A percentile compares a stretch with the other conserved stretches of the same genome.
Evolutionary conservation across 2,888 invertebrate genomes (phyloP).

Genomic region (Scaeva pyrastri): DNA sequence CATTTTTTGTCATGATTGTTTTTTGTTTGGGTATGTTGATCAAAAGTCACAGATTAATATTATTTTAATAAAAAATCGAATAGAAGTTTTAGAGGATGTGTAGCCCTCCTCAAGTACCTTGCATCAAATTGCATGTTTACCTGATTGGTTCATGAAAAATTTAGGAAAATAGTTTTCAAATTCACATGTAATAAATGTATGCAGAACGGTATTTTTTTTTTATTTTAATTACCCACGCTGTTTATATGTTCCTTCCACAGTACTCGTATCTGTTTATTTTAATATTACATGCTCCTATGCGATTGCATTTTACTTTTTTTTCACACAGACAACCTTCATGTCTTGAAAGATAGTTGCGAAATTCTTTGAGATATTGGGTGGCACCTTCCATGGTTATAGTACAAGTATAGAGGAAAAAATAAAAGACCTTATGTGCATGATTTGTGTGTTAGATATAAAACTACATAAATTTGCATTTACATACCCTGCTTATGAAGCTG

Average conservation of each 20-base stretch:
- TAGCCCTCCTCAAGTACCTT: neutral
- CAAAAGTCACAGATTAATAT: neutral
- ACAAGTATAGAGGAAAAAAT: neutral
- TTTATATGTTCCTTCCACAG: slow-evolving; percentile 35
- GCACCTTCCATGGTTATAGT: slow-evolving; percentile 24
- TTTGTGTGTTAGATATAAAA: slow-evolving; percentile 29
- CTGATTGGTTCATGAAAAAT: slow-evolving; percentile 39
- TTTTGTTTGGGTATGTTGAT: neutral
- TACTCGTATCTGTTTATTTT: slow-evolving; percentile 23
- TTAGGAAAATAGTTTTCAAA: slow-evolving; percentile 18
- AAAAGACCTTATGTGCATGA: slow-evolving; percentile 29
- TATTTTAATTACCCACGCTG: slow-evolving; percentile 52
- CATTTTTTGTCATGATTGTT: neutral
- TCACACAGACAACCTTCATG: slow-evolving; percentile 54
- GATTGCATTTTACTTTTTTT: slow-evolving; percentile 38
- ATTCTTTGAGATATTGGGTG: slow-evolving; percentile 45
- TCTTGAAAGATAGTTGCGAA: slow-evolving; percentile 46
- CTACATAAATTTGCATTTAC: slow-evolving; percentile 31
- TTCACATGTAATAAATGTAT: slow-evolving; percentile 67
- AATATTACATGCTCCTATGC: slow-evolving; percentile 38
- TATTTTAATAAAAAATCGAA: neutral
- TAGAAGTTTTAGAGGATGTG: neutral
- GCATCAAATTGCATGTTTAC: slow-evolving; percentile 54
- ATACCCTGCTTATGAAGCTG: slow-evolving; percentile 15
- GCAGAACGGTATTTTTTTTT: slow-evolving; percentile 65